Conservation (phyloP, 2,888 invertebrate genomes). For the Bruchidius siliquastri region DNA sequence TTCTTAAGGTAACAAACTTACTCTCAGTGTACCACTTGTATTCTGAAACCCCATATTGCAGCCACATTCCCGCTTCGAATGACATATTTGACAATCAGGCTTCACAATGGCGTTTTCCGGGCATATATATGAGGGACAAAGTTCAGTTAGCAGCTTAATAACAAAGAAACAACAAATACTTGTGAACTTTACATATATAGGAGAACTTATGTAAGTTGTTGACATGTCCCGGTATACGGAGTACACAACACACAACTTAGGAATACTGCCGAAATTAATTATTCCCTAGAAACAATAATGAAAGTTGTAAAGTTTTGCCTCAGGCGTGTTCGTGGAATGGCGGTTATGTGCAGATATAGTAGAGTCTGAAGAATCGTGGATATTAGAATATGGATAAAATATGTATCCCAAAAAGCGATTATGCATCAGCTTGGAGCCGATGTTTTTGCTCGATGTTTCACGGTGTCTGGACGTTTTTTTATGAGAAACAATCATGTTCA, state of each 20-base stretch:
- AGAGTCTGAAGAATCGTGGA: too few species aligned
- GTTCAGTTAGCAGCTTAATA: background rate
- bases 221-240: background rate
- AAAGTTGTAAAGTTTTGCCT: background rate
- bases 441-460: too few species aligned
- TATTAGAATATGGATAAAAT: too few species aligned
- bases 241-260: background rate
- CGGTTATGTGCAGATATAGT: too few species aligned
- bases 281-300: background rate
- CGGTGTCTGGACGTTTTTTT: too few species aligned
- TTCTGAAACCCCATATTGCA: background rate
- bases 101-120: background rate
- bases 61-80: background rate
- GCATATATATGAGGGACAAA: background rate
- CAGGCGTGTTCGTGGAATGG: too few species aligned
- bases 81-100: background rate
- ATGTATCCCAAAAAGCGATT: too few species aligned
- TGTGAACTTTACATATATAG: background rate
- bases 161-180: background rate
- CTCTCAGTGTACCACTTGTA: too few species aligned
- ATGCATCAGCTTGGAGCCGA: too few species aligned
- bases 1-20: too few species aligned
- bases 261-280: background rate
- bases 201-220: background rate
- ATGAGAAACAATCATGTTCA: too few species aligned